Evolutionary conservation across 2,888 invertebrate genomes (phyloP).

Genomic region (Mamestra brassicae): DNA sequence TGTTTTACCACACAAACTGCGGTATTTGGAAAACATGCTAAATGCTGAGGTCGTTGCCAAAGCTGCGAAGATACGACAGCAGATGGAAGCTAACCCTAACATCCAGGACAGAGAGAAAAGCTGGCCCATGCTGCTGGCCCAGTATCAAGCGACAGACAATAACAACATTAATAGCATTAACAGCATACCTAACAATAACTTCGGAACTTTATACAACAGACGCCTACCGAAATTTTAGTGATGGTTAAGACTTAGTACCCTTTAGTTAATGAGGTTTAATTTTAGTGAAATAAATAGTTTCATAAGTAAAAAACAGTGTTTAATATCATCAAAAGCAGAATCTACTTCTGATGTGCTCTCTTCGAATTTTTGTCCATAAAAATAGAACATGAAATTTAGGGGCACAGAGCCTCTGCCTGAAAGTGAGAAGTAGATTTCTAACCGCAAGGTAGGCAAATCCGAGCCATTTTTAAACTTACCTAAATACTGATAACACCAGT

Average conservation of each 20-base stretch:
- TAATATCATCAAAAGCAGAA: background rate
- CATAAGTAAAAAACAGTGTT: too few species aligned
- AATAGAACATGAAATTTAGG: too few species aligned
- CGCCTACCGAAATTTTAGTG: constrained; percentile 71
- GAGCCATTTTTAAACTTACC: too few species aligned
- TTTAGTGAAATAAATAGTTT: constrained; percentile 43
- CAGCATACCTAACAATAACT: constrained; percentile 57
- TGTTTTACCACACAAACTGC: constrained; percentile 84
- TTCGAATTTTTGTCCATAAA: background rate
- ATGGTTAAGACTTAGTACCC: constrained; percentile 7
- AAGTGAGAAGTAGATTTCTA: too few species aligned
- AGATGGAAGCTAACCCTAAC: constrained; percentile 83
- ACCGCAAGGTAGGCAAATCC: too few species aligned
- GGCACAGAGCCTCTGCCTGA: too few species aligned
- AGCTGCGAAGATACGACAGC: constrained; percentile 83
- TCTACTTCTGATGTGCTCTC: background rate
- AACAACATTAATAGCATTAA: constrained; percentile 57
- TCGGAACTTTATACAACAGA: constrained; percentile 72
- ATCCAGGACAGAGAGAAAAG: constrained; percentile 80
- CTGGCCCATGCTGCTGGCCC: constrained; percentile 83
- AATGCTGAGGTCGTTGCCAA: constrained; percentile 86
- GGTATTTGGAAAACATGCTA: constrained; percentile 87
- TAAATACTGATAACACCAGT: too few species aligned
- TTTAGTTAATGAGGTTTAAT: constrained; percentile 14
- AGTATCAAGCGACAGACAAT: constrained; percentile 80